phyloP scores from a whole-genome alignment of 2,113 vertebrate genomes.

The Trinectes maculatus region DNA sequence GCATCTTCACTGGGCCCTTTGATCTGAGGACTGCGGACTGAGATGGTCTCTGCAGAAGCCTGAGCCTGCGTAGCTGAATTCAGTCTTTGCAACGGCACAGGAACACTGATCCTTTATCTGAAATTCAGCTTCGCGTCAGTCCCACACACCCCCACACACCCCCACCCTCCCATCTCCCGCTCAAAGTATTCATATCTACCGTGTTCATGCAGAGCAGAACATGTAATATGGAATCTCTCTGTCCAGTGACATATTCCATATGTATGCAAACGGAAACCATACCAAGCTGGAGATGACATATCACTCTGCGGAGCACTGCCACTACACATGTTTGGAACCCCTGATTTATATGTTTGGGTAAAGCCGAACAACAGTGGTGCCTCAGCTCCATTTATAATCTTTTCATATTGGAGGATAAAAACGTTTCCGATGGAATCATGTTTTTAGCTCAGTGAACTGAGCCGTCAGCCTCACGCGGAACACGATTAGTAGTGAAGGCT shows the following conservation, averaged over 20 bases:
- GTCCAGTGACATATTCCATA: background rate
- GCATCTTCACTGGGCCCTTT: background rate
- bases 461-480: constrained; percentile 31
- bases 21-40: background rate
- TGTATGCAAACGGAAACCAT: background rate
- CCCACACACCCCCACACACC: no score
- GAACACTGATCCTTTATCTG: constrained; percentile 3
- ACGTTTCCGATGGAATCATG: constrained; percentile 13
- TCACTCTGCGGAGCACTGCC: background rate
- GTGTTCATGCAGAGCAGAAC: background rate
- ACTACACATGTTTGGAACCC: background rate
- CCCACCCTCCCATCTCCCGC: background rate
- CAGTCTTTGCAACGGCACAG: background rate
- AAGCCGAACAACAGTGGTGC: background rate
- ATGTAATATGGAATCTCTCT: background rate
- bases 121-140: no score
- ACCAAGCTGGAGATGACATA: background rate
- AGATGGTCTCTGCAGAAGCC: background rate
- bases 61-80: constrained; percentile 11
- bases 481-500: constrained; percentile 11
- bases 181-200: background rate
- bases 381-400: background rate
- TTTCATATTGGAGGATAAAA: background rate
- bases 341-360: background rate
- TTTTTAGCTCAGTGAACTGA: constrained; percentile 28